Evolutionary conservation across 2,888 invertebrate genomes (phyloP), one percentile per base, ranked within the genome.

Genomic region (Cephus nigrinus): DNA sequence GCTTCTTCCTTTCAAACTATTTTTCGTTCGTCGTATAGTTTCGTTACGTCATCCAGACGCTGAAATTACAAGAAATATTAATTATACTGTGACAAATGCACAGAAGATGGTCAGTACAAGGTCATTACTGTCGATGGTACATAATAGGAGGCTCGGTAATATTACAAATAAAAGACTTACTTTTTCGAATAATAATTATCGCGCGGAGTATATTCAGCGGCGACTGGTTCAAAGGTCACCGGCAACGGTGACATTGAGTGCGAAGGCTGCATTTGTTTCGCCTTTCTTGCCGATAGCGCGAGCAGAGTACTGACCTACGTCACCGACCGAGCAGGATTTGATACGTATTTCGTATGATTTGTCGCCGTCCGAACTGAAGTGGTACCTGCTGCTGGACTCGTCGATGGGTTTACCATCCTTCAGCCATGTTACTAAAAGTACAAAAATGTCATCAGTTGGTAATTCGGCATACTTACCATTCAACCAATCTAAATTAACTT

Each of bases 331-430:
- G 91, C 96, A 95, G 85, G 95, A 94, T 84, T 94, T 94, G 84
- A 98, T 95, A 91, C 96, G 95, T 81, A 98, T 93, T 77, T 94
- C 94, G 92, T 96, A 97, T 83, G 95, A 94, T 86, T 95, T 95
- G 85, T 95, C 95, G 85, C 95, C 96, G 89, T 97, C 96, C 92
- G 96, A 95, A 80, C 95, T 96, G 92, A 97, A 96, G 89, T 95
- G 95, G 92, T 96, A 97, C 90, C 96, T 94, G 79, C 95, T 93
- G 85, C 94, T 94, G 74, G 94, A 93, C 90, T 98, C 97, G 90
- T 97, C 96, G 85, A 98, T 94, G 78, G 95, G 95, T 90, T 97
- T 97, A 87, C 97, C 97, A 93, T 98, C 98, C 93, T 98, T 98
- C 89, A 97, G 93, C 98, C 98, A 98, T 82, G 92, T 92, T 78